These are phyloP conservation scores for Coilia nasus DNA, from an alignment of 2,797 vertebrate species.

Conservation along the genomic window DNA sequence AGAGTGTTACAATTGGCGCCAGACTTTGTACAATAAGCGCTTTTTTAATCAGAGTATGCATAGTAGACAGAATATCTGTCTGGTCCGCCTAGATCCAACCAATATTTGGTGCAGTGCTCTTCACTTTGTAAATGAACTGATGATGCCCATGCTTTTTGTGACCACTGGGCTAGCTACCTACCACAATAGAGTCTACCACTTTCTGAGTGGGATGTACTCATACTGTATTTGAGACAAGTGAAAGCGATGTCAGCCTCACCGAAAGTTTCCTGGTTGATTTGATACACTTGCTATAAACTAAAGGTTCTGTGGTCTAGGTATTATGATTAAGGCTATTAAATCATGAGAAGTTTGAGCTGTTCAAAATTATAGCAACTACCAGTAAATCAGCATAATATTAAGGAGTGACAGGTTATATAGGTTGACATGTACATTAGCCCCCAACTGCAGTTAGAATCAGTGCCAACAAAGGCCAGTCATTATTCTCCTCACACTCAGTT, in stretches of 20 bases:
- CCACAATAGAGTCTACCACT: background rate
- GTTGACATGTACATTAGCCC: background rate
- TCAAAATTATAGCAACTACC: background rate
- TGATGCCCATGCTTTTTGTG: background rate
- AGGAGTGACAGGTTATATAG: background rate
- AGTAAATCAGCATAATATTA: background rate
- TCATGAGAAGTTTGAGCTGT: background rate
- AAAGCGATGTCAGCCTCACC: background rate
- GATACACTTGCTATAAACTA: background rate
- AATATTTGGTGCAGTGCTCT: background rate
- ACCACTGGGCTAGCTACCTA: background rate
- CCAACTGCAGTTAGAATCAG: background rate
- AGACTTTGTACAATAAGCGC: background rate
- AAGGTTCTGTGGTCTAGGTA: background rate
- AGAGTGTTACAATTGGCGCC: background rate
- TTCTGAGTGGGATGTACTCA: background rate
- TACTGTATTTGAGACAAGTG: background rate
- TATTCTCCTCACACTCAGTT: background rate
- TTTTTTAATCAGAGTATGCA: background rate
- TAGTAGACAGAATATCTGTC: constrained; percentile 6
- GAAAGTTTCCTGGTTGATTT: background rate
- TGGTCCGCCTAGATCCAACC: background rate
- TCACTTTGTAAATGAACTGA: background rate
- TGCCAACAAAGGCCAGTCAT: background rate
- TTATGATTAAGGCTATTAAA: background rate